phyloP scores from a whole-genome alignment of 2,888 invertebrate genomes.

The Erynnis tages region DNA sequence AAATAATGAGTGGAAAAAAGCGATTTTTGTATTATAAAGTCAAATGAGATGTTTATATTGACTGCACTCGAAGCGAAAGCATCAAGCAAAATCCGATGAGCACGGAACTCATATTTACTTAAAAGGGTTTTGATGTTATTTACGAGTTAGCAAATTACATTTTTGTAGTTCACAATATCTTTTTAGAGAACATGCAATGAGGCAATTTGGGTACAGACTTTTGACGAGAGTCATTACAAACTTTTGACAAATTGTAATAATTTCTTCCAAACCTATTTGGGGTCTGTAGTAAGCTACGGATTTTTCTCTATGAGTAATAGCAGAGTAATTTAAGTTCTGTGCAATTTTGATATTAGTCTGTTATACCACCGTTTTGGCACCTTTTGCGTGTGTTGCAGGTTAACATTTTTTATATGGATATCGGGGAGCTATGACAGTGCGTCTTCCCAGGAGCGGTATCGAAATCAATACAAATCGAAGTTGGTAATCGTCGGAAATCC shows the following conservation, averaged over 20 bases:
- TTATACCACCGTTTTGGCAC: too few species aligned
- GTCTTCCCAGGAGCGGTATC: too few species aligned
- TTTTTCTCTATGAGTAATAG: not conserved
- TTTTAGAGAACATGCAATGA: slow-evolving; percentile 21
- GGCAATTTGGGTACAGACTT: slow-evolving; percentile 13
- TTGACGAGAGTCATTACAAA: slow-evolving; percentile 12
- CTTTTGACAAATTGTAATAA: slow-evolving; percentile 15
- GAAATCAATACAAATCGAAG: slow-evolving; percentile 42
- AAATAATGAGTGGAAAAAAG: slow-evolving; percentile 46
- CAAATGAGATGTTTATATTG: slow-evolving; percentile 67
- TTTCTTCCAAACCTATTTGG: not conserved
- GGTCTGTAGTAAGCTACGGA: not conserved
- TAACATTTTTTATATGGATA: too few species aligned
- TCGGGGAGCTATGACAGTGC: too few species aligned
- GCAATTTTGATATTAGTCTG: too few species aligned
- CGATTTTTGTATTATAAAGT: slow-evolving; percentile 58
- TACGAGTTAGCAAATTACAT: slow-evolving; percentile 26
- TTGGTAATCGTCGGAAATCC: slow-evolving; percentile 57
- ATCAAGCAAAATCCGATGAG: slow-evolving; percentile 50
- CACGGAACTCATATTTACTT: slow-evolving; percentile 43
- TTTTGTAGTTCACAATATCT: slow-evolving; percentile 20
- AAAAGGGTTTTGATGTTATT: slow-evolving; percentile 38
- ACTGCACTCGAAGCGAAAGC: slow-evolving; percentile 53
- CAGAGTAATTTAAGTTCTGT: too few species aligned
- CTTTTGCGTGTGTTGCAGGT: too few species aligned